Base-by-base conservation (phyloP, 2,797 vertebrate genomes). In the Premnoplex brunnescens region DNA sequence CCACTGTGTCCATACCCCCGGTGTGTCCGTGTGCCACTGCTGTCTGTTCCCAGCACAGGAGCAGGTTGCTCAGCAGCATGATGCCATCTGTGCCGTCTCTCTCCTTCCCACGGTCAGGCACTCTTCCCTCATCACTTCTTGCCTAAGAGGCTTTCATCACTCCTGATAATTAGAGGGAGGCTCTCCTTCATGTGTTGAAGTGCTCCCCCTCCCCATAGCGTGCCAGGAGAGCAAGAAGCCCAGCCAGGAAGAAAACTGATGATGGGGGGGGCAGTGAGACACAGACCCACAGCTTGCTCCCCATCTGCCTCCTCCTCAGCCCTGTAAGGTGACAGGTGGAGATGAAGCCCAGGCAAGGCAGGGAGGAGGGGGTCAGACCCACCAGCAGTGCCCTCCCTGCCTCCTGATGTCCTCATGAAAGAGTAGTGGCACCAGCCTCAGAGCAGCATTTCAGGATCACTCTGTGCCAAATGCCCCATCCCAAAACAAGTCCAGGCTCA, bases 81-180 rank as follows among this genome's bases (percentile, higher is more conserved):
- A 81, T 96, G 94, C 96, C 96, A 97, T 97, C 96, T 97, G 96
- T 89, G 96, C 94, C 4, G 95, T 96, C 95, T 96, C 93, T 96
- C 97, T 96, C 93, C 91, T 96, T 97, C 94, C 93, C 95, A 95
- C 93, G 88, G 95, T 93, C 96, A 97, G 96, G 92, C 92, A 95
- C 78, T 96, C 91, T 87, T 95, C 95, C 88, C 87, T 96, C 93
- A 83, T 92, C 93, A 92, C 93, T 97, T 92, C 81, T 93, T 93
- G 94, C 74, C 90, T 96, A 96, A 95, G 94, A 90, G 80, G 93
- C 89, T 97, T 97, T 97, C 96, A 96, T 94, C 85, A 93, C 95
- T 96, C 84, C 95, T 79, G 81, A 91, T 94, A 89, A 96, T 89
- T 92, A 94, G 85, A 94, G 82, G 82, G 91, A 95, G 77, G 83